Evolutionary conservation across 1,140 invertebrate genomes (phyloP), one percentile per base, ranked within the genome.

Genomic region (Scaptomyza graminum): DNA sequence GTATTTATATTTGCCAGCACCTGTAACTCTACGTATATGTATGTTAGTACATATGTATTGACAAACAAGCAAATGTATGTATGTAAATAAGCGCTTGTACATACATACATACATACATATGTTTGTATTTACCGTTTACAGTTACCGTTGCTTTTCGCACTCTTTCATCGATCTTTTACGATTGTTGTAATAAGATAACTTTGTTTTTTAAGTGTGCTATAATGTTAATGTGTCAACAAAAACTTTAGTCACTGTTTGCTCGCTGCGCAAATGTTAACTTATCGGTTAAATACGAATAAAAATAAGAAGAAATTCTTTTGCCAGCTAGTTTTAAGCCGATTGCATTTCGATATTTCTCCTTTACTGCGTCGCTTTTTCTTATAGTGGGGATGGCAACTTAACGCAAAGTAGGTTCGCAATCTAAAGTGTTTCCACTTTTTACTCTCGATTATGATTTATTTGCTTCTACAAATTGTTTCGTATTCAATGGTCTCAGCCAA

Each of bases 191-290:
- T 51, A 16, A 41, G 47, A 49, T 76, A 63, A 65, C 62, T 68
- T 52, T 44, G 12, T 59, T 52, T 43, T 61, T 28, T 8, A 60
- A 75, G 41, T 52, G 77, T 74, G 69, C 74, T 81, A 70, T 77
- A 65, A 78, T 71, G 78, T 78, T 69, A 74, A 47, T 46, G 43
- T 77, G 82, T 70, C 68, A 87, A 66, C 74, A 70, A 69, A 52
- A 43, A 51, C 39, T n/a, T 22, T 61, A n/a, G 64, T 64, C 50
- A 47, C 15, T 55, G 47, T 41, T 28, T n/a, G 4, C 18, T 22
- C 18, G 18, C 18, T 6, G 46, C 18, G 18, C 47, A 60, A 65
- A 39, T 22, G 18, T 22, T 22, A 3, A 22, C 2, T 22, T 22
- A 22, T 22, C 0, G 0, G 18, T 3, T 3, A 22, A 22, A 22